These are phyloP conservation scores for Apodemia zela DNA, from an alignment of 2,888 invertebrate species.

Conservation along the genomic window DNA sequence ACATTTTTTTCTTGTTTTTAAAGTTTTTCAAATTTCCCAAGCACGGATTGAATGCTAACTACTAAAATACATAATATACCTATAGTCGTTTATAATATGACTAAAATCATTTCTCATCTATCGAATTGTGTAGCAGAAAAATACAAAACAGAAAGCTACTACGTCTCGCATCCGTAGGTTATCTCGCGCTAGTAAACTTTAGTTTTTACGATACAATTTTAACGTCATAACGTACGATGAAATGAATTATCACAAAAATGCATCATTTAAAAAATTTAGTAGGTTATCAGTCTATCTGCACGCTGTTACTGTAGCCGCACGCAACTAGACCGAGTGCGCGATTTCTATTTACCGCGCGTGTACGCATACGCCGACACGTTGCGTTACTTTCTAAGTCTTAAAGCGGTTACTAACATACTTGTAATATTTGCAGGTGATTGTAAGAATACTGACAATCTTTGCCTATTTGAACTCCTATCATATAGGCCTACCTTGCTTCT, in stretches of 20 bases:
- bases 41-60: too few species aligned
- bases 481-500: too few species aligned
- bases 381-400: slow-evolving; percentile 18
- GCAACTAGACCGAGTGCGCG: slow-evolving; percentile 39
- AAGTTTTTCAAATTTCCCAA: too few species aligned
- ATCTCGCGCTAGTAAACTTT: not conserved
- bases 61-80: too few species aligned
- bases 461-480: too few species aligned
- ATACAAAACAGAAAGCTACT: not conserved
- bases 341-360: slow-evolving; percentile 35
- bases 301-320: slow-evolving; percentile 25
- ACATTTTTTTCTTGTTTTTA: too few species aligned
- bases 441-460: not conserved
- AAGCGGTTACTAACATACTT: not conserved
- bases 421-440: slow-evolving; percentile 7
- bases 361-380: slow-evolving; percentile 25
- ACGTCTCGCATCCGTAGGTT: slow-evolving; percentile 3
- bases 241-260: slow-evolving; percentile 5
- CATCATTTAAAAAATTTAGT: not conserved
- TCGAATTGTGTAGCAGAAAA: too few species aligned
- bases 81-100: too few species aligned
- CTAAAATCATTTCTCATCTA: too few species aligned
- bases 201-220: slow-evolving; percentile 2
- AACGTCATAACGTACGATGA: not conserved
- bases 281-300: not conserved